A percentile compares a stretch with the other conserved stretches of the same genome.
These are phyloP conservation scores for Maniola hyperantus DNA, from an alignment of 2,888 invertebrate genomes.

Conservation along the genomic window DNA sequence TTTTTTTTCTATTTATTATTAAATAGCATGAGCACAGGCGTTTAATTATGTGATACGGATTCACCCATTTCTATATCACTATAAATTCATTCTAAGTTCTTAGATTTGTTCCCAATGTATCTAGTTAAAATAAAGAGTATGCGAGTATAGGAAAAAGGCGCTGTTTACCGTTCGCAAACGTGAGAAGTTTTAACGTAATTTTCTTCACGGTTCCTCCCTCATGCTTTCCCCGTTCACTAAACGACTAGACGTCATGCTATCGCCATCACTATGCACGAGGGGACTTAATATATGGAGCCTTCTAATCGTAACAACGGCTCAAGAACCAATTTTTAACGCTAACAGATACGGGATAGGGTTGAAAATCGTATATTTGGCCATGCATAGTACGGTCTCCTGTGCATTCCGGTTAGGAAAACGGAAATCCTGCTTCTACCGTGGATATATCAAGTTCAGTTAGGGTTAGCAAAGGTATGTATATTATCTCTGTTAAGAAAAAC, in stretches of 20 bases:
- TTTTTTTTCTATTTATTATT: no score
- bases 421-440: slow-evolving; percentile 58
- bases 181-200: slow-evolving; percentile 18
- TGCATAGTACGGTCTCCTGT: slow-evolving; percentile 15
- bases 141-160: neutral
- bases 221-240: slow-evolving; percentile 40
- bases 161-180: neutral
- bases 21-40: no score
- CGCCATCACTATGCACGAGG: slow-evolving; percentile 43
- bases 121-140: no score
- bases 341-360: neutral
- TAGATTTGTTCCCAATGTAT: no score
- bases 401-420: slow-evolving; percentile 55
- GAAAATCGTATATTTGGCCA: slow-evolving; percentile 17
- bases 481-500: neutral
- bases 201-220: slow-evolving; percentile 18
- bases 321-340: slow-evolving; percentile 10
- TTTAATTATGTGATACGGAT: no score
- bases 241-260: slow-evolving; percentile 63
- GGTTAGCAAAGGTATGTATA: slow-evolving; percentile 4
- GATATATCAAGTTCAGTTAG: slow-evolving; percentile 32
- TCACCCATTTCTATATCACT: no score
- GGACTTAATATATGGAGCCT: slow-evolving; percentile 48
- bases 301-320: slow-evolving; percentile 28
- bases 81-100: no score